Evolutionary conservation across 2,888 invertebrate species (phyloP).

Genomic region (Luffia ferchaultella): DNA sequence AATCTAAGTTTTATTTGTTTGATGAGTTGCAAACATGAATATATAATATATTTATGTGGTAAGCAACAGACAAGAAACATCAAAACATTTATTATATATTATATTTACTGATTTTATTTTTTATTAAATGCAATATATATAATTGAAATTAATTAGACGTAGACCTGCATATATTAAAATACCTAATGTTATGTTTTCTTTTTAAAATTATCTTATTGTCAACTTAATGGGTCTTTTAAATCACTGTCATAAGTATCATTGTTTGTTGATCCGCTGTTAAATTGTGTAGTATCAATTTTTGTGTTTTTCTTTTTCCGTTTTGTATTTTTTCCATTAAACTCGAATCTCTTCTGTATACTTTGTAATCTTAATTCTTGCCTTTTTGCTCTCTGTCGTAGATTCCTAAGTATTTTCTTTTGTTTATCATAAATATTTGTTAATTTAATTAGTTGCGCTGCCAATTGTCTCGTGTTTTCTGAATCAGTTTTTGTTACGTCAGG

Average conservation of each 20-base stretch:
- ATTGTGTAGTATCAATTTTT: background rate
- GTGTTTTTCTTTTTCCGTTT: background rate
- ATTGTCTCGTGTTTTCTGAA: background rate
- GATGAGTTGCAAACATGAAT: too few relatives aligned
- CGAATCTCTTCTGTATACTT: background rate
- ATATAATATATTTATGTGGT: too few relatives aligned
- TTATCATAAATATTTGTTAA: background rate
- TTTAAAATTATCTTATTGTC: background rate
- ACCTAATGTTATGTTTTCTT: too few relatives aligned
- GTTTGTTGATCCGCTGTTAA: background rate
- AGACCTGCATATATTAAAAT: too few relatives aligned
- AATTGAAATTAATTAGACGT: background rate
- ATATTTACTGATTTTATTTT: background rate
- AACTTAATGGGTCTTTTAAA: background rate
- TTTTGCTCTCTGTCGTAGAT: background rate
- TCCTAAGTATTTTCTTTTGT: background rate
- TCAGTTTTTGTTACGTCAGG: background rate
- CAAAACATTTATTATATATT: too few relatives aligned
- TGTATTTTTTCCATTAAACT: background rate
- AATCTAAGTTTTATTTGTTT: too few relatives aligned
- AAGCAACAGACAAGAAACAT: too few relatives aligned
- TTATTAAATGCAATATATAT: background rate
- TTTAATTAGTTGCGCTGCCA: background rate
- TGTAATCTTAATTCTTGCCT: background rate
- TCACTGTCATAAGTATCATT: background rate